These are phyloP conservation scores for Nebria salina DNA, from an alignment of 2,888 invertebrate species.

Conservation along the genomic window DNA sequence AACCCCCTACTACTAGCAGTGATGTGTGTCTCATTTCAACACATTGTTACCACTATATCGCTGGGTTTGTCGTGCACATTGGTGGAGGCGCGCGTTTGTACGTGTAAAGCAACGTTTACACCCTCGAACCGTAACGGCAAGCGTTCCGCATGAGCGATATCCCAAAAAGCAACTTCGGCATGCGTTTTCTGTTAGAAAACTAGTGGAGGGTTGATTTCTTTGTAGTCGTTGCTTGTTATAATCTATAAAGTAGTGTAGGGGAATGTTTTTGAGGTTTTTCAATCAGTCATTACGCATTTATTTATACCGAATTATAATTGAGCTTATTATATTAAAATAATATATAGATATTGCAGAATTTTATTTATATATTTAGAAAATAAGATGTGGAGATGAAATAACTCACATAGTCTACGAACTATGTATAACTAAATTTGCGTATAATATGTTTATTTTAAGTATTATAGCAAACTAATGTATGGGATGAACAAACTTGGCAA, in stretches of 20 bases:
- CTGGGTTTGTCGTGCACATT: not conserved
- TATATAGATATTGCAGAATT: too few species aligned
- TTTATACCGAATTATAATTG: too few species aligned
- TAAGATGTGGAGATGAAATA: too few species aligned
- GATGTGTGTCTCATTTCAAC: not conserved
- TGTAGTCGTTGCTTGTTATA: not conserved
- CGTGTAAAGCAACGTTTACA: not conserved
- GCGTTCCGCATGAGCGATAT: not conserved
- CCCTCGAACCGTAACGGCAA: not conserved
- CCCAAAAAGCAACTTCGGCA: not conserved
- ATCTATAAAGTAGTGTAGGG: not conserved
- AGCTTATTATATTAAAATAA: too few species aligned
- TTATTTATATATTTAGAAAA: too few species aligned
- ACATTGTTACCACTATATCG: not conserved
- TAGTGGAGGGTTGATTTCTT: not conserved
- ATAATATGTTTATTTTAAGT: too few species aligned
- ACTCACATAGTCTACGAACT: too few species aligned
- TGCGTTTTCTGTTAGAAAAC: not conserved
- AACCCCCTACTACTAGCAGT: not conserved
- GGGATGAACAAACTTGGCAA: too few species aligned
- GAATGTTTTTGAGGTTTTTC: too few species aligned
- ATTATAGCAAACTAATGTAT: too few species aligned
- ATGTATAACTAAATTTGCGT: too few species aligned
- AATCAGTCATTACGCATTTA: too few species aligned
- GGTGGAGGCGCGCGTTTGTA: not conserved